Conservation (phyloP, 2,113 vertebrate genomes). For the Illadopsis cleaveri region DNA sequence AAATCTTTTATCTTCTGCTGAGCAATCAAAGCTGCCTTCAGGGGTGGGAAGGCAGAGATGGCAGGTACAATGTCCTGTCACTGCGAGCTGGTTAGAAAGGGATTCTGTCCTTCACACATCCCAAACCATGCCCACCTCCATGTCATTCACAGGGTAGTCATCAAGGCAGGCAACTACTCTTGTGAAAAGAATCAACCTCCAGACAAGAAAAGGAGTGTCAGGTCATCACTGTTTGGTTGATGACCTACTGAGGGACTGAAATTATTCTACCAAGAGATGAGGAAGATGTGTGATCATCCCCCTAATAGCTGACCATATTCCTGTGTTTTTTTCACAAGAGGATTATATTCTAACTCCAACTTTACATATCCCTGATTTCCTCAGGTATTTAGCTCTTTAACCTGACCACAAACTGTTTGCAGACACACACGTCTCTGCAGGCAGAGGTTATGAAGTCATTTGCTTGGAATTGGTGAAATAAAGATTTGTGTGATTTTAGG, state of each 20-base stretch:
- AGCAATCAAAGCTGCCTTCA: not conserved
- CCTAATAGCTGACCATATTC: accelerated
- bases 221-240: not conserved
- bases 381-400: not conserved
- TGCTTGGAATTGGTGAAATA: not conserved
- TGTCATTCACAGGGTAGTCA: not conserved
- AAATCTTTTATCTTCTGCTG: not conserved
- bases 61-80: not conserved
- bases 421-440: not conserved
- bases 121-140: not conserved
- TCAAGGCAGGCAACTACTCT: not conserved
- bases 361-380: not conserved
- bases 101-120: not conserved
- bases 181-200: not conserved
- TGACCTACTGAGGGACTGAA: not conserved
- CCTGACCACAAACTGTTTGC: not conserved
- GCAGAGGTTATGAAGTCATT: not conserved
- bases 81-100: not conserved
- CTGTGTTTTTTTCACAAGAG: not conserved
- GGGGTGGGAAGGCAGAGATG: not conserved
- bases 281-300: not conserved
- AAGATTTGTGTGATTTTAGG: conserved; percentile 23
- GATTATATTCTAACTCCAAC: not conserved
- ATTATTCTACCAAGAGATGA: not conserved
- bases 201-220: not conserved